A percentile compares a stretch with the other conserved stretches of the same genome.
phyloP scores from a whole-genome alignment of 2,113 vertebrate species.

The Morone saxatilis region DNA sequence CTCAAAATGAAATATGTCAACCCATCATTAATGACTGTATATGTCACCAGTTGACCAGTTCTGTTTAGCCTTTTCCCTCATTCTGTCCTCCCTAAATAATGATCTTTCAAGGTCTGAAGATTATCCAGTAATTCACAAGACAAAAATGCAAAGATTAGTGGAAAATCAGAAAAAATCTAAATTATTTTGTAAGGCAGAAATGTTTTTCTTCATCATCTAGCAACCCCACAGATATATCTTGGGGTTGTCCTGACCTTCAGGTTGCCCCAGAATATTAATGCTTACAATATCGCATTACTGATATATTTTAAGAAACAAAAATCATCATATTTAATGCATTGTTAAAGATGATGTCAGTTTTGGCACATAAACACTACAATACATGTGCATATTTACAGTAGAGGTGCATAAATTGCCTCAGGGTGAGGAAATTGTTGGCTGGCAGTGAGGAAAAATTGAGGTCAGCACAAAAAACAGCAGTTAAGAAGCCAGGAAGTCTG shows the following conservation, averaged over 20 bases:
- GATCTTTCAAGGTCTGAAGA: neutral
- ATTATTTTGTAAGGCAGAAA: neutral
- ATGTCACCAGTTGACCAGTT: neutral
- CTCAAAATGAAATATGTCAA: neutral
- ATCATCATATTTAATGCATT: neutral
- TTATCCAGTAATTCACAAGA: too few relatives aligned
- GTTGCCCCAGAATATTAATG: neutral
- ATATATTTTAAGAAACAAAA: slow-evolving; percentile 5
- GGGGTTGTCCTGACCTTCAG: neutral
- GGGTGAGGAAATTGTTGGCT: slow-evolving; percentile 26
- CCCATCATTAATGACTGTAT: neutral
- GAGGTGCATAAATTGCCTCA: slow-evolving; percentile 9
- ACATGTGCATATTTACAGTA: neutral
- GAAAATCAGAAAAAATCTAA: neutral
- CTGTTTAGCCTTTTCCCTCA: too few relatives aligned
- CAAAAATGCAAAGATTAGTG: too few relatives aligned
- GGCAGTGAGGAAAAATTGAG: slow-evolving; percentile 29
- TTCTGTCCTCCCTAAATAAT: too few relatives aligned
- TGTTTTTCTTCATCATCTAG: neutral
- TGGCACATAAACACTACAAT: neutral
- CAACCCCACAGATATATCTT: neutral
- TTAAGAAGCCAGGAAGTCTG: slow-evolving; percentile 31
- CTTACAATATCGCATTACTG: neutral
- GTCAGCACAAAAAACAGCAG: slow-evolving; percentile 31
- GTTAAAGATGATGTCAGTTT: neutral